phyloP scores from a whole-genome alignment of 2,888 invertebrate genomes.

The Saturnia japonica region DNA sequence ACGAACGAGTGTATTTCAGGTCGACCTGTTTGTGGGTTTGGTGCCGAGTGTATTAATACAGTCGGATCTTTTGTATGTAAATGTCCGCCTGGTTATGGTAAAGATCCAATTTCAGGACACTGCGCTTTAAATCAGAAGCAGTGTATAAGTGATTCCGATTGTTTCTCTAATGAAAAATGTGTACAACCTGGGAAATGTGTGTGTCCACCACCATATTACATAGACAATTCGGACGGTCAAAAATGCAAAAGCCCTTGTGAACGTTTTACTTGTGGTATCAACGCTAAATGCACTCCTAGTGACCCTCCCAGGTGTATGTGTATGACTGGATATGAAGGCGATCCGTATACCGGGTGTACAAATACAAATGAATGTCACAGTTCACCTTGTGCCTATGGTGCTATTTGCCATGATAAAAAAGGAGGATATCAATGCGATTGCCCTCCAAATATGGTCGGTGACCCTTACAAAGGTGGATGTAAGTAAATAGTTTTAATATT shows the following conservation, averaged over 20 bases:
- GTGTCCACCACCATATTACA: slow-evolving; percentile 94
- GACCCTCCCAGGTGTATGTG: slow-evolving; percentile 96
- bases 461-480: slow-evolving; percentile 93
- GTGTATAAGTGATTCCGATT: slow-evolving; percentile 91
- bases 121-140: slow-evolving; percentile 92
- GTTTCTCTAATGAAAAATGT: slow-evolving; percentile 93
- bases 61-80: slow-evolving; percentile 90
- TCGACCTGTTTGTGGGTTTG: slow-evolving; percentile 90
- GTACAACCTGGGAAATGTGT: slow-evolving; percentile 95
- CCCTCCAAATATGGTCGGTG: slow-evolving; percentile 91
- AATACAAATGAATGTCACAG: slow-evolving; percentile 94
- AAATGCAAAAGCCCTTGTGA: slow-evolving; percentile 97
- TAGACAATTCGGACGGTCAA: slow-evolving; percentile 90
- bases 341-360: slow-evolving; percentile 91
- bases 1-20: slow-evolving; percentile 92
- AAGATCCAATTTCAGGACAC: slow-evolving; percentile 90
- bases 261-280: slow-evolving; percentile 93
- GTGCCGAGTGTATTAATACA: slow-evolving; percentile 92
- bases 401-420: slow-evolving; percentile 92
- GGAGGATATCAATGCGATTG: slow-evolving; percentile 94
- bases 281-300: slow-evolving; percentile 93
- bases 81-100: slow-evolving; percentile 91
- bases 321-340: slow-evolving; percentile 92
- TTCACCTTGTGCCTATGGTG: slow-evolving; percentile 93
- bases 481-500: slow-evolving; percentile 50